These are phyloP conservation scores for Callimorpha dominula DNA, from an alignment of 2,888 invertebrate genomes.

Conservation along the genomic window DNA sequence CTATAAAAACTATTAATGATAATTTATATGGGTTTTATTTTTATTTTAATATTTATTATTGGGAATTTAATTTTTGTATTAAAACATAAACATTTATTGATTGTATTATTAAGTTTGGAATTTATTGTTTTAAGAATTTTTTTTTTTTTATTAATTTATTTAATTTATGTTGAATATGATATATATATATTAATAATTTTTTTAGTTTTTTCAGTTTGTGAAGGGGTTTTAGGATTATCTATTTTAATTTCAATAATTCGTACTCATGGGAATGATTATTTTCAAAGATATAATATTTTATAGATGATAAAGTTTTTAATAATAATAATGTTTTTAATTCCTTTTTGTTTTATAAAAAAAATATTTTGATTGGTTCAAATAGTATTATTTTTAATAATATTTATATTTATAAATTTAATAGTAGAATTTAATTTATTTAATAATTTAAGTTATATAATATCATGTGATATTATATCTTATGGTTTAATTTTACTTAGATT, in stretches of 20 bases:
- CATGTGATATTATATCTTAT: constrained; percentile 84
- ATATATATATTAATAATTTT: constrained; percentile 87
- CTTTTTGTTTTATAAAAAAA: constrained; percentile 81
- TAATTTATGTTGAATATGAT: constrained; percentile 78
- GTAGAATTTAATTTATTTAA: constrained; percentile 68
- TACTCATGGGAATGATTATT: constrained; percentile 88
- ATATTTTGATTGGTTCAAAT: constrained; percentile 85
- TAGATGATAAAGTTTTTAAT: constrained; percentile 87
- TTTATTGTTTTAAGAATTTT: constrained; percentile 87
- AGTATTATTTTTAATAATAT: constrained; percentile 81
- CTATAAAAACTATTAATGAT: constrained; percentile 87
- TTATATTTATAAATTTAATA: constrained; percentile 79
- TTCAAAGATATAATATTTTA: constrained; percentile 85
- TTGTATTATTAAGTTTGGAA: constrained; percentile 87
- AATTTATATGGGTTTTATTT: constrained; percentile 74
- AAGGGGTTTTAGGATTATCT: constrained; percentile 88
- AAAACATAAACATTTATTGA: constrained; percentile 87
- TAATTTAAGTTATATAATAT: constrained; percentile 78
- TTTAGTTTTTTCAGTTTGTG: constrained; percentile 89
- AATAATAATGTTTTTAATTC: constrained; percentile 80
- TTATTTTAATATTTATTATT: constrained; percentile 81
- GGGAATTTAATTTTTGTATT: constrained; percentile 84
- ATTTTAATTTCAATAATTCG: constrained; percentile 88
- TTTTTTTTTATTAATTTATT: constrained; percentile 81
- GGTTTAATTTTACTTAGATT: constrained; percentile 86